Percentiles rank a stretch among this genome's conserved stretches.
These are phyloP conservation scores for Linurgus olivaceus DNA, from an alignment of 2,797 vertebrate species.

Conservation along the genomic window DNA sequence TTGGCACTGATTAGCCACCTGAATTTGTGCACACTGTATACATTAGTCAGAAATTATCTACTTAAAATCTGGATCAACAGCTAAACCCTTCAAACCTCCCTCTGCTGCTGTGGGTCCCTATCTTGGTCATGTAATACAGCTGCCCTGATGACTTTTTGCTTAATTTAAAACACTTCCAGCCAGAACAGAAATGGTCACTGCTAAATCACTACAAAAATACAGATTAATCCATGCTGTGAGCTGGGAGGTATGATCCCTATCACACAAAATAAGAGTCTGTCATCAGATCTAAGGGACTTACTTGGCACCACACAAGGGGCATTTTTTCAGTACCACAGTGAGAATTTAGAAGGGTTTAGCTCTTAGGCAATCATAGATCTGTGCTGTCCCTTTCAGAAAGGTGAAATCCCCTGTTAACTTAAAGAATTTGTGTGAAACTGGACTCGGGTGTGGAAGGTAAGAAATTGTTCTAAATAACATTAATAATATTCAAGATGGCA, in stretches of 20 bases:
- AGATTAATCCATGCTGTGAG: not conserved
- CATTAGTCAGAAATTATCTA: not conserved
- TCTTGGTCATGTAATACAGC: not conserved
- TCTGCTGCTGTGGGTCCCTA: not conserved
- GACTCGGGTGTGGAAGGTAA: not conserved
- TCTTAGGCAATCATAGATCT: not conserved
- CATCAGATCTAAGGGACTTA: not conserved
- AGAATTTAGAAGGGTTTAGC: not conserved
- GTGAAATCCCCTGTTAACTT: not conserved
- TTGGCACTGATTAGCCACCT: not conserved
- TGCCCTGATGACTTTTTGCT: not conserved
- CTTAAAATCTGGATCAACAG: slow-evolving; percentile 10
- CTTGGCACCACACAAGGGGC: not conserved
- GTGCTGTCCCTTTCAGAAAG: not conserved
- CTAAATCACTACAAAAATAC: not conserved
- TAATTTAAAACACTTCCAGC: not conserved
- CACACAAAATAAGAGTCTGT: not conserved
- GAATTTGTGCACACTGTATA: not conserved
- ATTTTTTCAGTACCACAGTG: not conserved
- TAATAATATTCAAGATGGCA: not conserved
- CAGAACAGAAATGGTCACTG: not conserved
- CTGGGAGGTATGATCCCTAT: not conserved
- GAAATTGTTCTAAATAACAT: not conserved
- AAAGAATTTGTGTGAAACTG: not conserved
- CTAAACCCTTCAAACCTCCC: slow-evolving; percentile 14